Conservation (phyloP, 2,888 invertebrate genomes). For the Neoscelio sp. region DNA sequence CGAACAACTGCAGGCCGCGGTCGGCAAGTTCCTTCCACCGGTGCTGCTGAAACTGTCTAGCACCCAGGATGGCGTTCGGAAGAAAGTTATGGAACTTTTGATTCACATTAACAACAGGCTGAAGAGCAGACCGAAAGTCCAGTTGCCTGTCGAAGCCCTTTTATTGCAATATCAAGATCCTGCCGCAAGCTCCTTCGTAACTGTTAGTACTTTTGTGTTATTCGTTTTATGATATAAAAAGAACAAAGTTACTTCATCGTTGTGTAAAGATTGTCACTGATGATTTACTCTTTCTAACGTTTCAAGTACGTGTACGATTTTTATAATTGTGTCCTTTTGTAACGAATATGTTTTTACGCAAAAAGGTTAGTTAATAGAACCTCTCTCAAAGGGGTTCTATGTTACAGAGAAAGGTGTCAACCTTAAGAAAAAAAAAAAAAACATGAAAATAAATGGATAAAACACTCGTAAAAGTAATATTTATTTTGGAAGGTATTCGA, state of each 20-base stretch:
- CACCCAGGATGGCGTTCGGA: conserved; percentile 91
- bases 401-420: no score
- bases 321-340: no score
- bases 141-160: conserved; percentile 93
- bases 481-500: background rate
- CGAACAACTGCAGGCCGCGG: conserved; percentile 92
- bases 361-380: no score
- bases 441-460: no score
- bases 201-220: conserved; percentile 84
- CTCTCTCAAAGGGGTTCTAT: no score
- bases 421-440: background rate
- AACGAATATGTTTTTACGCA: no score
- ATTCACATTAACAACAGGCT: conserved; percentile 96
- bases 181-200: conserved; percentile 90
- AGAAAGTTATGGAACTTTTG: conserved; percentile 95
- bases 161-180: conserved; percentile 92
- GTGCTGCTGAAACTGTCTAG: conserved; percentile 96
- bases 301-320: no score
- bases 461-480: background rate
- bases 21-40: conserved; percentile 93
- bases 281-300: no score
- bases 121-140: conserved; percentile 92
- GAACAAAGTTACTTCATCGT: no score
- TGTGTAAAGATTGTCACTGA: no score
- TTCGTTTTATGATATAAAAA: background rate